Base-by-base conservation (phyloP, 2,888 invertebrate species). In the Azorinus chamasolen region DNA sequence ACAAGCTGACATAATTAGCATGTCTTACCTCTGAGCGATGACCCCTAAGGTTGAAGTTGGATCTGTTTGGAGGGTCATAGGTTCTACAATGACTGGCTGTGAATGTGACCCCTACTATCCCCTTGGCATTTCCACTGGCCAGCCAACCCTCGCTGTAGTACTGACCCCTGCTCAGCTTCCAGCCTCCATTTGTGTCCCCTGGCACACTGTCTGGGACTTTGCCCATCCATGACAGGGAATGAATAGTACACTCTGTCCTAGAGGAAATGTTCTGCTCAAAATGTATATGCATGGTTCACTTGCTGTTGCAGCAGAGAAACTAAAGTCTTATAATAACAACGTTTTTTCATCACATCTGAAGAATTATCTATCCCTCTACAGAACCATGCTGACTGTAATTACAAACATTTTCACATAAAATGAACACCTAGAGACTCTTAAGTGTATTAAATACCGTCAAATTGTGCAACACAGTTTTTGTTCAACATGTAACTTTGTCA, bases 61-160 rank as follows among this genome's bases (percentile, higher is more conserved):
- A 97, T 87, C 98, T 95, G 65, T 96, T 94, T 2, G 98, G 98
- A 92, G 96, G 84, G 25, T 93, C 93, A 70, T 90, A 96, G 88
- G 96, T 96, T 88, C 96, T 95, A 94, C 97, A 97, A 93, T 98
- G 97, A 80, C 97, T 97, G 55, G 98, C 97, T 66, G 98, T 98
- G 94, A 98, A 98, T 70, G 98, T 99, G 62, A 98, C 98, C 68
- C 99, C 98, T 68, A 98, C 97, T 87, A 98, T 96, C 48, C 98
- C 91, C 54, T 98, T 88, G 74, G 97, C 96, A 93, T 98, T 99
- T 87, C 98, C 98, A 53, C 97, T 97, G 78, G 98, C 98, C 91
- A 99, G 94, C 99, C 99, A 99, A 57, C 98, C 99, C 94, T 99
- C 98, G 94, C 98, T 97, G 93, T 98, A 98, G 94, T 98, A 98